Evolutionary conservation across 2,797 vertebrate genomes (phyloP), one percentile per base, ranked within the genome.

Genomic region (Borostomias antarcticus): DNA sequence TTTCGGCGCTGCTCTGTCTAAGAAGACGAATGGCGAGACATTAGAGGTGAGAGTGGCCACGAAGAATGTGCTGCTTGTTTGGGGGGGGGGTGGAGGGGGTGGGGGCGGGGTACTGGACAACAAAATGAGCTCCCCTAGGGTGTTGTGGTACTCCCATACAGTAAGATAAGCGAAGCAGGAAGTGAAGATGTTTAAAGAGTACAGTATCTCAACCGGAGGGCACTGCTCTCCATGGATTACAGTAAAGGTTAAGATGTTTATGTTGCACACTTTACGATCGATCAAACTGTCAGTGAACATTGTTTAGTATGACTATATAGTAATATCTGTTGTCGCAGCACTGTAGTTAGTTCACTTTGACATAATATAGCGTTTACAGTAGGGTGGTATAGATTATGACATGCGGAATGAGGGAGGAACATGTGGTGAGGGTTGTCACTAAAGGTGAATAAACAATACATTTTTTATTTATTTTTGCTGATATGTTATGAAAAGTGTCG

Each of bases 71-170:
- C 51, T 57, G 35, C 78, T 76, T 74, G 35, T 51, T 21, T 32
- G 50, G 64, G 23, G 67, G 47, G 26, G 37, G 7, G 10, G 10
- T 6, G n/a, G n/a, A n/a, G n/a, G n/a, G n/a, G n/a, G n/a, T n/a
- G n/a, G n/a, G n/a, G n/a, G n/a, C n/a, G n/a, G n/a, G n/a, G n/a
- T n/a, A 21, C 43, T 19, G 45, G 37, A 47, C 25, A 68, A 61
- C 53, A 64, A 45, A 74, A 73, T 61, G 43, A 70, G 60, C 50
- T 66, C 33, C 76, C 57, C 25, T 40, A 45, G 40, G 53, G 59
- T 70, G 62, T 59, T 50, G 33, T 62, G 25, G 66, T n/a, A 53
- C 64, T 64, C 67, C 29, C 19, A 29, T 25, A 43, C 57, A 47
- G 28, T 10, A 43, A 61, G 56, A 25, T 10, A 43, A 61, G 56